Percentiles rank a stretch among this genome's conserved stretches.
Conservation (phyloP, 2,797 vertebrate species). For the Chloroceryle inda region DNA sequence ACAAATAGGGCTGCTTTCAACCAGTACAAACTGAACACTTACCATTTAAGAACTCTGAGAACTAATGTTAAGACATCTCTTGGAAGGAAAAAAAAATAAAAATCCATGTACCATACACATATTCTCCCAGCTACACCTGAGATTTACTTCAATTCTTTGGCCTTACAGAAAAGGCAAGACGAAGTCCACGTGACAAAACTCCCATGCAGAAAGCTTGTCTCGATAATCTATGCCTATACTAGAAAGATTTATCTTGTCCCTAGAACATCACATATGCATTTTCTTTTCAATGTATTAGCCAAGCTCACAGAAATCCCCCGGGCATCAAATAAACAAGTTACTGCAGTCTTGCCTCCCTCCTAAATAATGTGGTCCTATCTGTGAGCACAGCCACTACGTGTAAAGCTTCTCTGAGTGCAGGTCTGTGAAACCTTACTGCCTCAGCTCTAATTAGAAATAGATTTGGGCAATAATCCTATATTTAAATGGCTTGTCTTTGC, state of each 20-base stretch:
- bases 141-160: background rate
- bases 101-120: accelerated
- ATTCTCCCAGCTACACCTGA: background rate
- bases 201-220: background rate
- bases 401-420: background rate
- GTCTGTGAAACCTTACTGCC: too few relatives aligned
- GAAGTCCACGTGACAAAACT: background rate
- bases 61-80: background rate
- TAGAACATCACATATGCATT: background rate
- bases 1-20: background rate
- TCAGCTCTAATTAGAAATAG: background rate
- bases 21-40: background rate
- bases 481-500: background rate
- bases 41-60: background rate
- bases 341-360: background rate
- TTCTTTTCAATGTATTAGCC: background rate
- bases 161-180: background rate
- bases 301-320: background rate
- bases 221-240: accelerated
- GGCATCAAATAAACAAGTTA: background rate
- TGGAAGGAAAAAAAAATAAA: background rate
- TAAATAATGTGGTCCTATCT: accelerated
- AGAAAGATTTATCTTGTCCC: background rate
- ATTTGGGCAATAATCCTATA: background rate
- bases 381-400: background rate